Evolutionary conservation across 2,797 vertebrate genomes (phyloP), one percentile per base, ranked within the genome.

Genomic region (Hydrolagus colliei): DNA sequence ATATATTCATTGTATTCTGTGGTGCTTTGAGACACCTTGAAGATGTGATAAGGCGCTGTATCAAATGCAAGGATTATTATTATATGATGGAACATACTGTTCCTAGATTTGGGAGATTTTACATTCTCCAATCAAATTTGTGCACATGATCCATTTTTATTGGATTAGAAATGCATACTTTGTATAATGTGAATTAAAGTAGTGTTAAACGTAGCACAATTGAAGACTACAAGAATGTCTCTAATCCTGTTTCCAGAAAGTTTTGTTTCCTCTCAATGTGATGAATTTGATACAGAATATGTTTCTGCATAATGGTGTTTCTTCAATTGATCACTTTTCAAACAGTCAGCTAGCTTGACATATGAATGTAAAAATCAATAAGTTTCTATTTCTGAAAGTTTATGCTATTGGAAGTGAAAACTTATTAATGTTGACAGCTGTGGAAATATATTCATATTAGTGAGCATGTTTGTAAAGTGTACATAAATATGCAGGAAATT

Each of bases 281-380:
- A 59, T n/a, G 41, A 16, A 52, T 76, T 76, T 76, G 74, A 41
- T 52, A 59, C 59, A 52, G 8, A 76, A 59, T 10, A n/a, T 76
- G 41, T n/a, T 59, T 52, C 1, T 52, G 41, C 41, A 52, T 52
- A 52, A 3, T 52, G 41, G 41, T 52, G 6, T 52, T 52, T 52
- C 41, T 52, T 6, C 41, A 52, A 52, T 52, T 52, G 41, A 52
- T 52, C 6, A 9, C 41, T 59, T 76, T 59, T 76, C 14, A 10
- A 52, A 76, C 52, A 76, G 74, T 8, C 74, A 16, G 52, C 16
- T 41, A 14, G 35, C 9, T 59, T 59, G 35, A 76, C 52, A 10
- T 76, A 13, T 52, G 41, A 52, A 52, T 76, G 74, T 76, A 35
- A 76, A 52, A 59, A 76, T 59, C 74, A 59, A 76, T 76, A 59